Evolutionary conservation across 2,888 invertebrate species (phyloP).

Genomic region (Sminthurides aquaticus): DNA sequence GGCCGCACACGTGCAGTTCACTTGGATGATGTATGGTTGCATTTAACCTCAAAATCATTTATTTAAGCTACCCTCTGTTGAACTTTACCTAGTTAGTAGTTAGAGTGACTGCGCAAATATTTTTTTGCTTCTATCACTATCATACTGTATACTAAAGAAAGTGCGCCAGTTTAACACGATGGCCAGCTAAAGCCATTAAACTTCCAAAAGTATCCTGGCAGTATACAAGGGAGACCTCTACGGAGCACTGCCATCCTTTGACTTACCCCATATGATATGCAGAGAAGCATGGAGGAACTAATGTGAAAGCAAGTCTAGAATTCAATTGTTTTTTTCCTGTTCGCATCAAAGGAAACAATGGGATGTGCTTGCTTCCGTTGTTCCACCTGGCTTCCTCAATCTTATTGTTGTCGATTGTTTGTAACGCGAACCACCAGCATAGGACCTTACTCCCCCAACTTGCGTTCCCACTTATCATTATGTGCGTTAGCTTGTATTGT

Average conservation of each 20-base stretch:
- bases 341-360: slow-evolving; percentile 3
- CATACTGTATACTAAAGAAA: no score
- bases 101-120: no score
- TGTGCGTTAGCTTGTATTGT: no score
- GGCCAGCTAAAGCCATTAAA: no score
- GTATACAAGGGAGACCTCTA: no score
- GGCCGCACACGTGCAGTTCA: no score
- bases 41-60: neutral
- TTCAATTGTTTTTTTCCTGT: slow-evolving; percentile 6
- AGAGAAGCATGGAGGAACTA: neutral
- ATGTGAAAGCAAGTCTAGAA: slow-evolving; percentile 2
- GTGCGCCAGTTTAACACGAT: no score
- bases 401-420: slow-evolving; percentile 2
- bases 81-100: neutral
- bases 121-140: no score
- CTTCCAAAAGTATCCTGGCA: no score
- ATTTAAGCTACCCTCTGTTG: neutral
- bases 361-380: slow-evolving; percentile 9
- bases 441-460: neutral
- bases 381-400: neutral
- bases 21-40: no score
- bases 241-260: no score
- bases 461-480: neutral
- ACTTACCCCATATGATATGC: no score
- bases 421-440: neutral